Conservation (phyloP, 2,797 vertebrate genomes). For the Orientallactaga sibirica region DNA sequence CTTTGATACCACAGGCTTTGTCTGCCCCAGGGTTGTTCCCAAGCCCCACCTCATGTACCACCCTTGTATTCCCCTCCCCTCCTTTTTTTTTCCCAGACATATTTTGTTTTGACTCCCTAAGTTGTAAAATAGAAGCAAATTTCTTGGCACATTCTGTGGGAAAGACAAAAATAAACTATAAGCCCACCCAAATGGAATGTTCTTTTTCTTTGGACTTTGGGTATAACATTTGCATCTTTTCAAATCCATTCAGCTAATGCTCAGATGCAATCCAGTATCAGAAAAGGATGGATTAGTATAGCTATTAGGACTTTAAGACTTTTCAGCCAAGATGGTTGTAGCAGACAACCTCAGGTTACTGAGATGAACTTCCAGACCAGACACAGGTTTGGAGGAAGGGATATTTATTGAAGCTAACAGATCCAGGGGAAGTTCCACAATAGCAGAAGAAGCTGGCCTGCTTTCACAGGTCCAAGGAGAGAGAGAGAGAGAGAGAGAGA, state of each 20-base stretch:
- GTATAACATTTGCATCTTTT: constrained; percentile 47
- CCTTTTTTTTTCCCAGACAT: not conserved
- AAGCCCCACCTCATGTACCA: accelerated
- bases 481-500: too few relatives aligned
- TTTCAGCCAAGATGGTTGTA: not conserved
- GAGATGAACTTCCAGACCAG: too few relatives aligned
- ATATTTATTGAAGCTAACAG: too few relatives aligned
- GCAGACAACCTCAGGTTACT: too few relatives aligned
- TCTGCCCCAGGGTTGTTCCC: not conserved
- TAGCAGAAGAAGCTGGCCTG: too few relatives aligned
- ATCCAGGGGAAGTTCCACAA: too few relatives aligned
- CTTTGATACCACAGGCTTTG: not conserved
- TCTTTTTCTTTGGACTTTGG: constrained; percentile 2
- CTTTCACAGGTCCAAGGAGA: too few relatives aligned
- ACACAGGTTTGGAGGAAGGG: too few relatives aligned
- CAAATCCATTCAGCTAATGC: not conserved
- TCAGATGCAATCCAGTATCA: constrained; percentile 1
- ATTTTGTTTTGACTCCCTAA: constrained; percentile 41
- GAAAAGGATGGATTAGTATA: not conserved
- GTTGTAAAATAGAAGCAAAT: constrained; percentile 54
- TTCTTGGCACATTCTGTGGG: constrained; percentile 67
- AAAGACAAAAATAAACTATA: constrained; percentile 48
- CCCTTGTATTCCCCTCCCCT: not conserved
- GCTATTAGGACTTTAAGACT: constrained; percentile 6
- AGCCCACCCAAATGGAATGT: constrained; percentile 56